Base-by-base conservation (phyloP, 1,140 invertebrate species). In the Heliconius eleuchia region DNA sequence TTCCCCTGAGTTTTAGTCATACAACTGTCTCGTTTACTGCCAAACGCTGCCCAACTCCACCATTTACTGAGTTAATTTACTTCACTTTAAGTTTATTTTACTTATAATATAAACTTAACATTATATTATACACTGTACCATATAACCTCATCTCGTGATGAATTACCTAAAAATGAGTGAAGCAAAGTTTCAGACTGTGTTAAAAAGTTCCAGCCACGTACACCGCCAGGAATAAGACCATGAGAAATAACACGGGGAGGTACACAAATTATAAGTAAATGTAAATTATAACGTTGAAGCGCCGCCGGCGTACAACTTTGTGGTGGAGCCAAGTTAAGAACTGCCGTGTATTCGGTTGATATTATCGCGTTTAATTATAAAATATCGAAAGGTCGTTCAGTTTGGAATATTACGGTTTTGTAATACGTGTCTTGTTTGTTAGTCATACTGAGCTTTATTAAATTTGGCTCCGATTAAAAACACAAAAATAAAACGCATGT, bases 231-330 rank as follows among this genome's bases (percentile, higher is more conserved):
- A 66, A 66, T 66, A 66, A 66, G 60, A 23, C 30, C 60, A 30
- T 30, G 60, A 66, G 60, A 66, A 66, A 66, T 66, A 66, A 66
- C 60, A 66, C 60, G 27, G n/a, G 19, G 60, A 66, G 60, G 60
- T 66, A 66, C 60, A 66, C 60, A 30, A 66, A 66, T 66, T 66
- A 66, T 66, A 66, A 66, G 60, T 66, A 27, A 66, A 66, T 66
- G 57, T 66, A 66, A 66, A 66, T 66, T 66, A 23, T 66, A 66
- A 66, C 11, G 57, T 66, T 13, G 57, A 66, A 27, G 57, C 57
- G 57, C 60, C 60, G 60, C 60, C 60, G 60, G 60, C 60, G 60
- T 13, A 66, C 60, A 66, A 66, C 60, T 30, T 30, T 30, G 60
- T 66, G 11, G 27, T 27, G 23, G 60, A 66, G 60, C 23, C 60